Conservation (phyloP, 2,888 invertebrate genomes). For the Mayetiola destructor region DNA sequence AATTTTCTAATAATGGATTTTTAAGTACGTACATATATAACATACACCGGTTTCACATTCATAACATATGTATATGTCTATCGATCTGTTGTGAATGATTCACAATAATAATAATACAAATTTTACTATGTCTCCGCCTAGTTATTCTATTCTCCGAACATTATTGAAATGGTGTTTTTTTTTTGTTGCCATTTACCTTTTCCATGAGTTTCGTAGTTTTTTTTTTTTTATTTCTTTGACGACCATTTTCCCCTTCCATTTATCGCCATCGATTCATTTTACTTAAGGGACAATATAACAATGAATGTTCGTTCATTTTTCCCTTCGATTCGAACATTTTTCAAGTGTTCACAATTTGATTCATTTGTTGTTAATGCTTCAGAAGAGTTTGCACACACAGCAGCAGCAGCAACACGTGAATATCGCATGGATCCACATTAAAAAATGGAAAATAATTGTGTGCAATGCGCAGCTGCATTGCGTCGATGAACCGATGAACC, state of each 20-base stretch:
- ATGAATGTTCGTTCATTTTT: background rate
- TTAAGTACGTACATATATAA: too few relatives aligned
- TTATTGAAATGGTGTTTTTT: background rate
- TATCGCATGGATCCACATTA: too few relatives aligned
- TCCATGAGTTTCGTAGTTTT: background rate
- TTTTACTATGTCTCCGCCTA: background rate
- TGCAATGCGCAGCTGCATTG: constrained; percentile 5
- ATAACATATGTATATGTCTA: too few relatives aligned
- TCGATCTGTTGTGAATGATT: background rate
- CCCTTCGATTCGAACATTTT: background rate
- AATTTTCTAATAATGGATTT: too few relatives aligned
- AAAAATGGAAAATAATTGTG: background rate
- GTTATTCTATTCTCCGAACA: constrained; percentile 2
- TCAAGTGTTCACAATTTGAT: background rate
- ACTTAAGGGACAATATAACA: background rate
- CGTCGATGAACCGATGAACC: background rate
- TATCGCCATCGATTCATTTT: background rate
- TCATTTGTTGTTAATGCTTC: too few relatives aligned
- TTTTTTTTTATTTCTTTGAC: background rate
- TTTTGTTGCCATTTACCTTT: background rate
- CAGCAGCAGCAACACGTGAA: background rate
- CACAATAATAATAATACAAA: too few relatives aligned
- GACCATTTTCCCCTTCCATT: background rate
- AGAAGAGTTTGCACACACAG: background rate
- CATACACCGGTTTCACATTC: too few relatives aligned